A percentile compares a stretch with the other conserved stretches of the same genome.
Conservation (phyloP, 2,888 invertebrate genomes). For the Nephrotoma appendiculata region DNA sequence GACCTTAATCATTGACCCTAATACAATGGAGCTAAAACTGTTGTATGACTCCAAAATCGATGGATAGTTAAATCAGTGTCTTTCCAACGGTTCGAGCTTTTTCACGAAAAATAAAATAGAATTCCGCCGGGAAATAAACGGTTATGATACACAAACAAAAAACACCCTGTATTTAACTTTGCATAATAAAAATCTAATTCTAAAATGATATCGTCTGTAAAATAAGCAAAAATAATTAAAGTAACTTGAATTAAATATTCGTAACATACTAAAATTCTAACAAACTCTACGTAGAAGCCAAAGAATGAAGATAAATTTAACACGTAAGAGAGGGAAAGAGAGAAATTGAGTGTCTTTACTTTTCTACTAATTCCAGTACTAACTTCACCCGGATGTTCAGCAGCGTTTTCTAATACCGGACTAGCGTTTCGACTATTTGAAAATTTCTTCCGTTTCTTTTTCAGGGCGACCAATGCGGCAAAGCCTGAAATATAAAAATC, state of each 20-base stretch:
- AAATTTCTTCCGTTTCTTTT: slow-evolving; percentile 70
- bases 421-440: slow-evolving; percentile 60
- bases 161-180: too few species aligned
- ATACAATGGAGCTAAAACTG: too few species aligned
- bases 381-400: neutral
- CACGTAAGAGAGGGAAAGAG: neutral
- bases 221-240: neutral
- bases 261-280: neutral
- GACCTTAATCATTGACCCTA: too few species aligned
- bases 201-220: neutral
- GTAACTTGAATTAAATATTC: neutral
- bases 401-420: slow-evolving; percentile 34
- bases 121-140: too few species aligned
- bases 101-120: too few species aligned
- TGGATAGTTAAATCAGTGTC: too few species aligned
- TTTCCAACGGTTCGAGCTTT: too few species aligned
- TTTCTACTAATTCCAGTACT: neutral
- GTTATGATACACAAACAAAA: too few species aligned
- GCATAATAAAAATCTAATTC: too few species aligned
- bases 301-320: neutral
- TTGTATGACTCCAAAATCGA: too few species aligned
- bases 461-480: slow-evolving; percentile 55
- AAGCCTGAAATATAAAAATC: slow-evolving; percentile 23
- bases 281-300: neutral
- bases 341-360: neutral